Percentiles rank a stretch among this genome's conserved stretches.
Evolutionary conservation across 2,113 vertebrate genomes (phyloP).

Genomic region (Orcinus orca): DNA sequence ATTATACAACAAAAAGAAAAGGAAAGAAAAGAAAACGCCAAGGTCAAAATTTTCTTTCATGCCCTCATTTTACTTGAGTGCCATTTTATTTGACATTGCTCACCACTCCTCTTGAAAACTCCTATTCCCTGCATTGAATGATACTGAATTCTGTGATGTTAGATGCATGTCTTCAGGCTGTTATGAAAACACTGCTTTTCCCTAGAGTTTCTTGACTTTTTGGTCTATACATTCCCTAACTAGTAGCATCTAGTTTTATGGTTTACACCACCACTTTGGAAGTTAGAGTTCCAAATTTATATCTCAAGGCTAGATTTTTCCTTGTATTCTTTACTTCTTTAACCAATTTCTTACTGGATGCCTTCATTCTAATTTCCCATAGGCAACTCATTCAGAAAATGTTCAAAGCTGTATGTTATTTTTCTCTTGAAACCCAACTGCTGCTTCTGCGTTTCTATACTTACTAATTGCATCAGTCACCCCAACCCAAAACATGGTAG

Average conservation of each 20-base stretch:
- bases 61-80: not conserved
- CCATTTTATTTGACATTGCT: not conserved
- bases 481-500: not conserved
- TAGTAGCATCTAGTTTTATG: not conserved
- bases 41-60: not conserved
- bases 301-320: not conserved
- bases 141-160: not conserved
- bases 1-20: not conserved
- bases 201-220: not conserved
- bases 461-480: not conserved
- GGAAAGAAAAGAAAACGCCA: not conserved
- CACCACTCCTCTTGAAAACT: not conserved
- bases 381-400: not conserved
- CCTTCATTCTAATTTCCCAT: not conserved
- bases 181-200: slow-evolving; percentile 14
- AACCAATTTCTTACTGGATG: not conserved
- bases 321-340: not conserved
- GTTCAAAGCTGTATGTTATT: not conserved
- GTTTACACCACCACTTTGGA: not conserved
- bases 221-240: not conserved
- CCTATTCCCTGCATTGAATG: not conserved
- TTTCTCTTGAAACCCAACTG: slow-evolving; percentile 21
- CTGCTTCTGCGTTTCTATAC: not conserved
- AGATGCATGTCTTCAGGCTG: not conserved
- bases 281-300: not conserved